These are phyloP conservation scores for Luffia ferchaultella DNA, from an alignment of 2,888 invertebrate genomes.

Conservation along the genomic window DNA sequence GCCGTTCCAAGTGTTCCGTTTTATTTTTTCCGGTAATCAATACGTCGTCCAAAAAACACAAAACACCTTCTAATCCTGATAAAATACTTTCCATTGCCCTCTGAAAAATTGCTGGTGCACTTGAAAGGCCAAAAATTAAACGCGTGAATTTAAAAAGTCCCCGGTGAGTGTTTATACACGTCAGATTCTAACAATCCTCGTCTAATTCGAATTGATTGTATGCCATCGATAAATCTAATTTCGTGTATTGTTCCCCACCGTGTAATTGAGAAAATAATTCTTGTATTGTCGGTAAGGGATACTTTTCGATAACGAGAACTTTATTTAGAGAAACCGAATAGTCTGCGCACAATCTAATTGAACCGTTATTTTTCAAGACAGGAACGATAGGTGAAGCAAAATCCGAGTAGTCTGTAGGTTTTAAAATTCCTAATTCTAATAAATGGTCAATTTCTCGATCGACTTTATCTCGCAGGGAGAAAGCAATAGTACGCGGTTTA, in stretches of 20 bases:
- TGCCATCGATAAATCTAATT: constrained; percentile 11
- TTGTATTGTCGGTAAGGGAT: constrained; percentile 2
- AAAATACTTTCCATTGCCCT: constrained; percentile 17
- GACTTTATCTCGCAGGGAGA: constrained; percentile 3
- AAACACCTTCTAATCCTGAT: constrained; percentile 9
- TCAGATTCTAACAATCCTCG: constrained; percentile 8
- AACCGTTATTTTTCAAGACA: constrained; percentile 4
- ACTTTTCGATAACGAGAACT: constrained; percentile 1
- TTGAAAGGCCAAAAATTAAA: constrained; percentile 18
- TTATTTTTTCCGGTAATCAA: not conserved
- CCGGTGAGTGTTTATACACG: constrained; percentile 17
- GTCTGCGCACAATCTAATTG: constrained; percentile 8
- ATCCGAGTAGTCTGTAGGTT: constrained; percentile 5
- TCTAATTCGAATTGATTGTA: constrained; percentile 1
- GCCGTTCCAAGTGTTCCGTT: not conserved
- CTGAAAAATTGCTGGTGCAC: constrained; percentile 22
- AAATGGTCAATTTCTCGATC: constrained; percentile 5
- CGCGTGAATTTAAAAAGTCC: constrained; percentile 16
- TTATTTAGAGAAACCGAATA: constrained; percentile 7
- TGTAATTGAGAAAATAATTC: constrained; percentile 10
- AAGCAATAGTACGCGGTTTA: constrained; percentile 5
- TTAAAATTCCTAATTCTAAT: constrained; percentile 3
- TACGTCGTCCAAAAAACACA: constrained; percentile 15
- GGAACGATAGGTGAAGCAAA: constrained; percentile 11
- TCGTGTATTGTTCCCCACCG: constrained; percentile 15